Evolutionary conservation across 2,888 invertebrate genomes (phyloP).

Genomic region (Melitaea athalia): DNA sequence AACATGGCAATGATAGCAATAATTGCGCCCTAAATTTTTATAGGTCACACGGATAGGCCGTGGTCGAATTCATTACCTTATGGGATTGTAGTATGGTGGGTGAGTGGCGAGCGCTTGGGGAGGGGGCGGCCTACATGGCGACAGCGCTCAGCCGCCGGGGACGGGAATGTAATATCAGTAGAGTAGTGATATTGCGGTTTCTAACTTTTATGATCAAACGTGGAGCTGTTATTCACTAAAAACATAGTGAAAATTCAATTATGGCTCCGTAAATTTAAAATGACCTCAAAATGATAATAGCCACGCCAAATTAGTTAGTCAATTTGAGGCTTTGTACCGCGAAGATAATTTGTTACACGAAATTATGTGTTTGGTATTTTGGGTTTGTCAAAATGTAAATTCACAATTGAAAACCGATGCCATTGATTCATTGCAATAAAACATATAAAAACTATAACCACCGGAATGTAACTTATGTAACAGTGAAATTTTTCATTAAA

Average conservation of each 20-base stretch:
- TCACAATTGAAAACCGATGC: not conserved
- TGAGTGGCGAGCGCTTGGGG: slow-evolving; percentile 41
- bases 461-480: not conserved
- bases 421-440: not conserved
- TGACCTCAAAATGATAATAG: slow-evolving; percentile 31
- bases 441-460: not conserved
- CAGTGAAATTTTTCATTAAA: slow-evolving; percentile 6
- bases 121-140: slow-evolving; percentile 67
- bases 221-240: slow-evolving; percentile 53
- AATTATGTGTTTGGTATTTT: slow-evolving; percentile 1
- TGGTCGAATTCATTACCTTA: slow-evolving; percentile 76
- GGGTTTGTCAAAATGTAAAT: not conserved
- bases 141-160: slow-evolving; percentile 52
- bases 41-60: slow-evolving; percentile 71
- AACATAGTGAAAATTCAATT: slow-evolving; percentile 46
- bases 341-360: slow-evolving; percentile 11
- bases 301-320: slow-evolving; percentile 26
- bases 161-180: slow-evolving; percentile 75
- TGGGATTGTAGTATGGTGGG: slow-evolving; percentile 57
- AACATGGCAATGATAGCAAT: slow-evolving; percentile 49
- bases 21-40: slow-evolving; percentile 72
- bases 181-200: slow-evolving; percentile 77
- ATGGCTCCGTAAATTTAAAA: slow-evolving; percentile 34
- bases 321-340: slow-evolving; percentile 26
- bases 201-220: slow-evolving; percentile 63